phyloP scores from a whole-genome alignment of 2,797 vertebrate species.

The Mustela erminea region DNA sequence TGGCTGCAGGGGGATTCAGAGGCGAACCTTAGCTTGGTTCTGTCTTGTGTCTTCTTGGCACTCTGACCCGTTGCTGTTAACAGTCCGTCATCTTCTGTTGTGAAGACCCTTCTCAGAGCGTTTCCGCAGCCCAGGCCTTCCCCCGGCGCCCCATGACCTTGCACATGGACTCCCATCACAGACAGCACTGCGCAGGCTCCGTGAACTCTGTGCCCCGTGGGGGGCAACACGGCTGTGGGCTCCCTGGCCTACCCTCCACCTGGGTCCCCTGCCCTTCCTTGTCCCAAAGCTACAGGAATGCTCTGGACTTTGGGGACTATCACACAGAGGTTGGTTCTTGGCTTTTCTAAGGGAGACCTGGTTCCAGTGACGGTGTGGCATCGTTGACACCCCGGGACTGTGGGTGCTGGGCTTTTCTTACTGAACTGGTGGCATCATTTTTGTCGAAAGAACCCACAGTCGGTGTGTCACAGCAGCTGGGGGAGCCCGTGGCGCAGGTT shows the following conservation, averaged over 20 bases:
- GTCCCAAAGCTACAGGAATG: background rate
- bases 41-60: background rate
- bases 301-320: background rate
- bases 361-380: rapidly evolving
- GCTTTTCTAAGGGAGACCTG: background rate
- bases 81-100: too few species aligned
- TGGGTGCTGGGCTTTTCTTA: rapidly evolving
- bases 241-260: background rate
- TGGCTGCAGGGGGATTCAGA: background rate
- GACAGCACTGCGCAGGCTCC: background rate
- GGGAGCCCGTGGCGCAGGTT: rapidly evolving
- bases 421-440: background rate
- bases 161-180: rapidly evolving
- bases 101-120: too few species aligned
- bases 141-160: background rate
- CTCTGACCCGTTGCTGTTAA: rapidly evolving
- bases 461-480: rapidly evolving
- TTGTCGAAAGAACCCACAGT: background rate
- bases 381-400: rapidly evolving
- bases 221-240: background rate
- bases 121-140: background rate
- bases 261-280: rapidly evolving
- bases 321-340: background rate
- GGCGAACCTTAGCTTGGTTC: background rate
- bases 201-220: background rate